These are phyloP conservation scores for Eilema depressum DNA, from an alignment of 2,888 invertebrate genomes.

Conservation along the genomic window DNA sequence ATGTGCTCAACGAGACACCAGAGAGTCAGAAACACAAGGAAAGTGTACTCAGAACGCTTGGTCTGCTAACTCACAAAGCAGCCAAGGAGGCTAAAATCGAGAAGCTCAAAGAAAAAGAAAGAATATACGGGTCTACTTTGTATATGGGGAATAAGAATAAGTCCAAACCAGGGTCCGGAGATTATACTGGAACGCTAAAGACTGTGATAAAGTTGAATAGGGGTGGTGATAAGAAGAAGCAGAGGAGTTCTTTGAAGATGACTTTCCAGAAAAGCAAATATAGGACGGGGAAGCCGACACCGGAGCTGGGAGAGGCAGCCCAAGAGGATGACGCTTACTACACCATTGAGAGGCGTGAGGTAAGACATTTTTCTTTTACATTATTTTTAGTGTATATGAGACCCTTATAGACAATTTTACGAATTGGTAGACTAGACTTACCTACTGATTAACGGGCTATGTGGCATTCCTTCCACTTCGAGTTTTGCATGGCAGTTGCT, in stretches of 20 bases:
- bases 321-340: conserved; percentile 86
- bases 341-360: conserved; percentile 89
- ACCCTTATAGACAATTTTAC: too few relatives aligned
- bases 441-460: too few relatives aligned
- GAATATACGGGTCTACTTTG: conserved; percentile 64
- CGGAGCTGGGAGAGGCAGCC: conserved; percentile 72
- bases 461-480: too few relatives aligned
- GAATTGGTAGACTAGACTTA: too few relatives aligned
- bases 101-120: conserved; percentile 83
- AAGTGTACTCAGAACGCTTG: conserved; percentile 91
- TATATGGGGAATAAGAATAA: conserved; percentile 68
- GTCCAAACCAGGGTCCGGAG: conserved; percentile 71
- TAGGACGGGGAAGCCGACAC: conserved; percentile 85
- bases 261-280: conserved; percentile 91
- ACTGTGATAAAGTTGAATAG: conserved; percentile 93
- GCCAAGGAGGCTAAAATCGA: conserved; percentile 90
- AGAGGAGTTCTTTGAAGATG: conserved; percentile 91
- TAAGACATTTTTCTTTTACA: conserved; percentile 53
- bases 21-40: conserved; percentile 91
- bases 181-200: conserved; percentile 93
- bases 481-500: too few relatives aligned
- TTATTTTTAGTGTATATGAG: too few relatives aligned
- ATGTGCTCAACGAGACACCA: conserved; percentile 83
- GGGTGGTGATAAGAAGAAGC: conserved; percentile 87
- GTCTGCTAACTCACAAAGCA: conserved; percentile 91